phyloP scores from a whole-genome alignment of 1,140 invertebrate species.

The Heliconius eleuchia region DNA sequence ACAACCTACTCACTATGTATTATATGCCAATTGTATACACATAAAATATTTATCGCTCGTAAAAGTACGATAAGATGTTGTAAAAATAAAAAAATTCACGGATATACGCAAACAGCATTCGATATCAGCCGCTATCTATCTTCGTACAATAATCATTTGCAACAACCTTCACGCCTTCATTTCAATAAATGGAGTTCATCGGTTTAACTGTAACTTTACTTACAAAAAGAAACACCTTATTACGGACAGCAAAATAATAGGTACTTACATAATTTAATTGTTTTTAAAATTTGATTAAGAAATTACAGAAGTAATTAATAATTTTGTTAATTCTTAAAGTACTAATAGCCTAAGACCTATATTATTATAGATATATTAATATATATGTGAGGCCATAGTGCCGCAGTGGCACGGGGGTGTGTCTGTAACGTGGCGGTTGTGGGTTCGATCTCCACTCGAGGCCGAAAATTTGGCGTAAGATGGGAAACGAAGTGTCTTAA shows the following conservation, averaged over 20 bases:
- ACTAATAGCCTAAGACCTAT: too few species aligned
- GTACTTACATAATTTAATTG: background rate
- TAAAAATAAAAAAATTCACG: slow-evolving; percentile 6
- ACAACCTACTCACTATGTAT: background rate
- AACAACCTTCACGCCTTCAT: background rate
- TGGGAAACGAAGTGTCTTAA: too few species aligned
- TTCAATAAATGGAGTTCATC: background rate
- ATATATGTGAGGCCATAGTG: too few species aligned
- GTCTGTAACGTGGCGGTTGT: too few species aligned
- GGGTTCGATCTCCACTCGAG: too few species aligned
- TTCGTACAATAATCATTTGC: background rate
- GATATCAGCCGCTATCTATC: background rate
- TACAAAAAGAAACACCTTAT: background rate
- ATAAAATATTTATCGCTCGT: background rate
- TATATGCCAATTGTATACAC: background rate
- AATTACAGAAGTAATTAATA: background rate
- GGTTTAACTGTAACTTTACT: background rate
- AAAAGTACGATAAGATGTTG: background rate
- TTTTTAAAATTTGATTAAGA: background rate
- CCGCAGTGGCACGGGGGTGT: too few species aligned
- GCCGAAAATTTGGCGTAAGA: too few species aligned
- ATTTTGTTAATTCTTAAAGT: background rate
- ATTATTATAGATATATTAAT: too few species aligned
- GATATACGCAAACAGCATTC: background rate
- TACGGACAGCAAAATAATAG: background rate